These are phyloP conservation scores for Tribolium castaneum DNA, from an alignment of 1,140 invertebrate species.

Conservation along the genomic window DNA sequence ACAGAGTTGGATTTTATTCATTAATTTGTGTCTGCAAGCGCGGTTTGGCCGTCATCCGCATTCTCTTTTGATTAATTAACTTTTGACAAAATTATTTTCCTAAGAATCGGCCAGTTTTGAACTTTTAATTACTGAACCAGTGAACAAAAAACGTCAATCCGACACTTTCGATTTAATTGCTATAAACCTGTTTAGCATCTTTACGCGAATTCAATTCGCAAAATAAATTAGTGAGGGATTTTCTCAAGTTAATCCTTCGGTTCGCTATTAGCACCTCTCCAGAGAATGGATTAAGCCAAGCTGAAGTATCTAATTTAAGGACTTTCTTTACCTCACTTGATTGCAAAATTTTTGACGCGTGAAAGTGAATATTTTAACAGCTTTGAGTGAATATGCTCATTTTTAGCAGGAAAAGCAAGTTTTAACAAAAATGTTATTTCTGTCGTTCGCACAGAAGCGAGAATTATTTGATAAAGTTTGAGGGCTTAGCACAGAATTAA, in stretches of 20 bases:
- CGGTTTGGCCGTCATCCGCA: slow-evolving; percentile 7
- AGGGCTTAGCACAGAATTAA: not conserved
- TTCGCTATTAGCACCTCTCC: not conserved
- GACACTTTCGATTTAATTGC: not conserved
- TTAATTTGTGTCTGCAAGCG: not conserved
- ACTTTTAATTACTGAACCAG: not conserved
- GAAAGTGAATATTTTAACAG: not conserved
- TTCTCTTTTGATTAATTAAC: slow-evolving; percentile 12
- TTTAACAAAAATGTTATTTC: not conserved
- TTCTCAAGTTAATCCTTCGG: not conserved
- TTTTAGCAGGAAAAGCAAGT: not conserved
- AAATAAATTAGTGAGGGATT: not conserved
- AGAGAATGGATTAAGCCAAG: not conserved
- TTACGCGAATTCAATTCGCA: not conserved
- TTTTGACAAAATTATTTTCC: not conserved
- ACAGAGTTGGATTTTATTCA: slow-evolving; percentile 5
- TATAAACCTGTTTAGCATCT: not conserved
- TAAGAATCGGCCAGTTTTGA: not conserved
- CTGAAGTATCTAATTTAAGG: not conserved
- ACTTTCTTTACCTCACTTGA: not conserved
- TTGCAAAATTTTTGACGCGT: not conserved
- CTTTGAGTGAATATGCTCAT: not conserved
- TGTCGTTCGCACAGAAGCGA: not conserved
- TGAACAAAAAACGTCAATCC: not conserved
- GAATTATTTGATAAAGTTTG: not conserved